Percentiles rank a stretch among this genome's conserved stretches.
phyloP scores from a whole-genome alignment of 1,140 invertebrate genomes.

The Habropoda laboriosa region DNA sequence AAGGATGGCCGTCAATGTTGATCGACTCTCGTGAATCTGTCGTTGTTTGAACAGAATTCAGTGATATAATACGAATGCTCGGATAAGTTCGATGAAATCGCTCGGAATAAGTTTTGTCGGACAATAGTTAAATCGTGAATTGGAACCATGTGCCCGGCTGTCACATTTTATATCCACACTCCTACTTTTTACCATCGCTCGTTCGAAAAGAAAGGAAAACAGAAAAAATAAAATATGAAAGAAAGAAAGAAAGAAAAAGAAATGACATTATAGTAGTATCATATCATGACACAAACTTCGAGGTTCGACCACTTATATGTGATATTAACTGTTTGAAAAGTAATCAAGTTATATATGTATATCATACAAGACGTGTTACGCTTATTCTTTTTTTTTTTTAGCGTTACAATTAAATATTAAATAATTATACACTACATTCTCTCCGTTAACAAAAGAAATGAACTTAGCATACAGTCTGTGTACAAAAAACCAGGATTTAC shows the following conservation, averaged over 20 bases:
- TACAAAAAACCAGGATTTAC: conserved; percentile 80
- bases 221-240: conserved; percentile 23
- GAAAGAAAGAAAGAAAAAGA: conserved; percentile 45
- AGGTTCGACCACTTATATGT: conserved; percentile 41
- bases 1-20: conserved; percentile 2
- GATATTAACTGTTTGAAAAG: conserved; percentile 27
- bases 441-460: conserved; percentile 67
- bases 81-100: conserved; percentile 34
- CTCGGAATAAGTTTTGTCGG: conserved; percentile 17
- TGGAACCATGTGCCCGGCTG: conserved; percentile 43
- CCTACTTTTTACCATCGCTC: conserved; percentile 46
- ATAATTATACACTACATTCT: conserved; percentile 76
- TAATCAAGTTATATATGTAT: conserved; percentile 47
- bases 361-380: conserved; percentile 69
- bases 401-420: conserved; percentile 77
- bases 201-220: conserved; percentile 20
- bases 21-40: conserved; percentile 25
- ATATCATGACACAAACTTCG: conserved; percentile 63
- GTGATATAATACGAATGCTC: conserved; percentile 16
- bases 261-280: conserved; percentile 62
- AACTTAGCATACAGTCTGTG: conserved; percentile 74
- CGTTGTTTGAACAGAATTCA: not conserved
- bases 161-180: conserved; percentile 32
- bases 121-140: conserved; percentile 17
- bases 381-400: conserved; percentile 52